These are phyloP conservation scores for Pocillopora grandis DNA, from an alignment of 92 coral and sea anemone genomes.

Conservation along the genomic window DNA sequence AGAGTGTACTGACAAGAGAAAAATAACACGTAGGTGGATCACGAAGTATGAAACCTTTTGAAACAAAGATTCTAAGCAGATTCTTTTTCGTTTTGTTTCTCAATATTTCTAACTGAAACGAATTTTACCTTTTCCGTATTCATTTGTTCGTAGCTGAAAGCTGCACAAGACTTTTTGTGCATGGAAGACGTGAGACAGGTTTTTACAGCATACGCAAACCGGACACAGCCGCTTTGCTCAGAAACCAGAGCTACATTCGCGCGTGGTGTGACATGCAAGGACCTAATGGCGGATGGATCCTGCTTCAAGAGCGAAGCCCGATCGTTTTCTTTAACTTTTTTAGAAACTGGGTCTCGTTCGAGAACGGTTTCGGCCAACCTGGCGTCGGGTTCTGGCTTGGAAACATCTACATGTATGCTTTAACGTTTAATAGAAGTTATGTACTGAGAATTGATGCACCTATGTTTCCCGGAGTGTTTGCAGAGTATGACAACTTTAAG, in stretches of 20 bases:
- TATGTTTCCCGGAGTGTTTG: no score
- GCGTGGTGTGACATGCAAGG: conserved; percentile 32
- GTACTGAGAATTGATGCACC: conserved; percentile 7
- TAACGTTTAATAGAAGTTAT: not conserved
- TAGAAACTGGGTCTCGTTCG: conserved; percentile 26
- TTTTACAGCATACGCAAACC: conserved; percentile 13
- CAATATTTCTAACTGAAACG: no score
- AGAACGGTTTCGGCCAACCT: conserved; percentile 30
- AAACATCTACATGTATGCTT: not conserved
- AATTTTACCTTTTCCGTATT: no score
- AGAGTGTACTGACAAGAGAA: no score
- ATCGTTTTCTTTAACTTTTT: conserved; percentile 19
- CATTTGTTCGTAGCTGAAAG: not conserved
- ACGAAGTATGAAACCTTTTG: no score
- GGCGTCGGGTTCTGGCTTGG: conserved; percentile 50
- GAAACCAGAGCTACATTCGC: not conserved
- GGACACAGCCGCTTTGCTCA: no score
- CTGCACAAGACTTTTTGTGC: not conserved
- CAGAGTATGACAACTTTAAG: conserved; percentile 20
- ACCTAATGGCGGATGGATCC: conserved; percentile 35
- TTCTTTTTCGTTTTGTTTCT: no score
- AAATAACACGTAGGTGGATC: no score
- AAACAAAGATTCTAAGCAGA: no score
- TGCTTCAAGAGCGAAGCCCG: conserved; percentile 30
- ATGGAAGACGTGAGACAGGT: conserved; percentile 15